Conservation (phyloP, 2,888 invertebrate genomes). For the Diogma glabrata region DNA sequence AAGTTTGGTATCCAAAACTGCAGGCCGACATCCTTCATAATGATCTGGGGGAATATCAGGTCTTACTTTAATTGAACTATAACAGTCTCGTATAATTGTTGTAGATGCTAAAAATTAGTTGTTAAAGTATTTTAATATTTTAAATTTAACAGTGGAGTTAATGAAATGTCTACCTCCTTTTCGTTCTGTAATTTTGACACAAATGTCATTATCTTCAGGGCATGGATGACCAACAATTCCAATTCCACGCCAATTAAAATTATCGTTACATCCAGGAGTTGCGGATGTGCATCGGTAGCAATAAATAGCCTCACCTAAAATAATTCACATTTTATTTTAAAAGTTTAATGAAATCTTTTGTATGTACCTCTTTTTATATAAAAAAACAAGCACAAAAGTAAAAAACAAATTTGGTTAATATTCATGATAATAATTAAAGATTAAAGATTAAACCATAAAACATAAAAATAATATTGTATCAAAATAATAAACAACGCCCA, state of each 20-base stretch:
- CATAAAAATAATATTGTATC: background rate
- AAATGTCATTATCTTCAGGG: slow-evolving; percentile 72
- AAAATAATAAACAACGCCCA: too few species aligned
- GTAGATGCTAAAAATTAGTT: slow-evolving; percentile 56
- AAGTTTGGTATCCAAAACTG: slow-evolving; percentile 64
- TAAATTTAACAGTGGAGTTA: background rate
- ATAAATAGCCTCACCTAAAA: slow-evolving; percentile 54
- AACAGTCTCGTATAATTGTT: slow-evolving; percentile 72
- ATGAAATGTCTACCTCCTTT: too few species aligned
- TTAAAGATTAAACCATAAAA: background rate
- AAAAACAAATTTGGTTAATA: background rate
- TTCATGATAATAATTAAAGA: background rate
- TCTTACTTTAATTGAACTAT: slow-evolving; percentile 66
- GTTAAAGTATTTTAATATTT: too few species aligned
- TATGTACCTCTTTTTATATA: background rate
- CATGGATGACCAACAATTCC: slow-evolving; percentile 68
- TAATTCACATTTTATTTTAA: background rate
- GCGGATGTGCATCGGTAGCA: slow-evolving; percentile 85
- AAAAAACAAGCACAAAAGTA: background rate
- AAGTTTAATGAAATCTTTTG: background rate
- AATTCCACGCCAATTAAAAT: slow-evolving; percentile 69
- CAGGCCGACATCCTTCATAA: slow-evolving; percentile 79
- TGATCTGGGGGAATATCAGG: slow-evolving; percentile 84
- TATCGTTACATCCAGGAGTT: slow-evolving; percentile 75
- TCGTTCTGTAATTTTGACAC: slow-evolving; percentile 76